Evolutionary conservation across 2,113 vertebrate genomes (phyloP).

Genomic region (Guaruba guarouba): DNA sequence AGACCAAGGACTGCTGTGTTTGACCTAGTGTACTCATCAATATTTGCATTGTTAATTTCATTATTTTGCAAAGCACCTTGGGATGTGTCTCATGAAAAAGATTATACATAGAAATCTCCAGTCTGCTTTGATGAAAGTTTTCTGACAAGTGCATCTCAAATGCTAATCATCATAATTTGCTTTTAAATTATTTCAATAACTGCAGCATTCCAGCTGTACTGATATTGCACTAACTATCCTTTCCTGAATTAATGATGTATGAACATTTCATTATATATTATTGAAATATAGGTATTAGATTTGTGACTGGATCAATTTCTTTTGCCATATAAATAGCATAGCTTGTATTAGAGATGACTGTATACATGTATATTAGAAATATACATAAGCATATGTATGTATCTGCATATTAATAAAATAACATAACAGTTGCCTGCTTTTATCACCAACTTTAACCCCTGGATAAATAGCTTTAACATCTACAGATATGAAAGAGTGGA

Average conservation of each 20-base stretch:
- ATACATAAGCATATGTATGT: not conserved
- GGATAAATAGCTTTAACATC: not conserved
- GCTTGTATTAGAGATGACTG: not conserved
- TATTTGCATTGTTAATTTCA: conserved; percentile 46
- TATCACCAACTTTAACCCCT: not conserved
- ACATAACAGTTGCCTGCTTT: not conserved
- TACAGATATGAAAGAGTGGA: not conserved
- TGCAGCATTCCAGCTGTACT: not conserved
- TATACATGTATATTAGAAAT: not conserved
- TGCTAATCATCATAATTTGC: not conserved
- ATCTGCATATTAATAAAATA: not conserved
- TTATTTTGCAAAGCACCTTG: conserved; percentile 21
- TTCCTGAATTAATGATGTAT: not conserved
- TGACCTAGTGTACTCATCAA: conserved; percentile 16
- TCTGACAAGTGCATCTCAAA: not conserved
- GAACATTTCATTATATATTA: not conserved
- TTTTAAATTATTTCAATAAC: not conserved
- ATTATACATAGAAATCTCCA: not conserved
- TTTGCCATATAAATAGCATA: not conserved
- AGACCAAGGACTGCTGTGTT: conserved; percentile 1
- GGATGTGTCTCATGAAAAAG: not conserved
- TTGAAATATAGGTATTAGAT: not conserved
- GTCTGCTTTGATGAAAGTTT: not conserved
- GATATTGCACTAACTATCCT: not conserved
- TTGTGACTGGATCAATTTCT: not conserved